phyloP scores from a whole-genome alignment of 1,140 invertebrate genomes.

The Amphibalanus amphitrite region DNA sequence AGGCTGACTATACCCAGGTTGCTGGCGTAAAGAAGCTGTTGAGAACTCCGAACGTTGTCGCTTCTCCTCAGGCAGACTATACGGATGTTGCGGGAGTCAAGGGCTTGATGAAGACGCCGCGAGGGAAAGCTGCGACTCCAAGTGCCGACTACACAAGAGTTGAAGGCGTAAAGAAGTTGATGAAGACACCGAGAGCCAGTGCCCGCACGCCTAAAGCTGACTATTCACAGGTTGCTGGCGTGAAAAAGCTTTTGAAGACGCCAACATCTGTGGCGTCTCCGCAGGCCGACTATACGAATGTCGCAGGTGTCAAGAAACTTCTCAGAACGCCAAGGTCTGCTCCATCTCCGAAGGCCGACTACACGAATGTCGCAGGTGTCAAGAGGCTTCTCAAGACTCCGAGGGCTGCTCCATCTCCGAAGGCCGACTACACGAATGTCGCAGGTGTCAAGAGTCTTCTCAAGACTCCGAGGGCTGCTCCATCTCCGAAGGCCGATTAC shows the following conservation, averaged over 20 bases:
- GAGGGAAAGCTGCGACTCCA: not conserved
- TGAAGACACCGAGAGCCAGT: slow-evolving; percentile 10
- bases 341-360: not conserved
- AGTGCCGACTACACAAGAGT: slow-evolving; percentile 12
- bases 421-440: slow-evolving; percentile 1
- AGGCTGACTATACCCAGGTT: slow-evolving; percentile 2
- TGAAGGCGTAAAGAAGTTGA: slow-evolving; percentile 8
- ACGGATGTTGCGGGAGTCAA: slow-evolving; percentile 13
- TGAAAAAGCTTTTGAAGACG: slow-evolving; percentile 13
- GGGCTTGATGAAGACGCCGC: slow-evolving; percentile 8
- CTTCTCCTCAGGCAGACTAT: slow-evolving; percentile 8
- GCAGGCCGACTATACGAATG: slow-evolving; percentile 10
- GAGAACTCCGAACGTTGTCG: not conserved
- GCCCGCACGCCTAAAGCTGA: slow-evolving; percentile 10
- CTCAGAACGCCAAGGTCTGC: not conserved
- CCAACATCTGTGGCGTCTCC: slow-evolving; percentile 8
- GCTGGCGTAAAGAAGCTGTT: slow-evolving; percentile 3
- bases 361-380: not conserved
- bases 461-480: not conserved
- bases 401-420: not conserved
- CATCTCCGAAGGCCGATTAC: not conserved
- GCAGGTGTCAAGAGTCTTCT: not conserved
- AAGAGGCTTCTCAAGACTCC: not conserved
- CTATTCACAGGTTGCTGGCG: slow-evolving; percentile 13
- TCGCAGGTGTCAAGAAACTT: slow-evolving; percentile 14